Conservation (phyloP, 2,113 vertebrate species). For the Scomber colias region DNA sequence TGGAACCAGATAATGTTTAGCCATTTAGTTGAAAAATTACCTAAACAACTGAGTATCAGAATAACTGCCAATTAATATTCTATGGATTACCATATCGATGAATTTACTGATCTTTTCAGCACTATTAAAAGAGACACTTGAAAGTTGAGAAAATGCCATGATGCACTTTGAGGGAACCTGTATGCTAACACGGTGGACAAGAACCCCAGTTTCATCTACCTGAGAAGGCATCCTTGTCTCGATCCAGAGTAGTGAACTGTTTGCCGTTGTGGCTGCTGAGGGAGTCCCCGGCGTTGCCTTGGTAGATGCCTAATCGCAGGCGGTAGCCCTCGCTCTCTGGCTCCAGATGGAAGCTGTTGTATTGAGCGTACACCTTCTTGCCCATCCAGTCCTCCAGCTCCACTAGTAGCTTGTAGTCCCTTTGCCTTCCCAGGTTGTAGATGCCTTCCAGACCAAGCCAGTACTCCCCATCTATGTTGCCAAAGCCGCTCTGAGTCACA, state of each 20-base stretch:
- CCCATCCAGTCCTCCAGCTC: conserved; percentile 98
- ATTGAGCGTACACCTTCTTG: conserved; percentile 98
- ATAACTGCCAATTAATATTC: too few relatives aligned
- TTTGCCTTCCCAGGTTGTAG: conserved; percentile 93
- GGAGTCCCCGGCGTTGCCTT: conserved; percentile 97
- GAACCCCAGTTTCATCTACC: conserved; percentile 78
- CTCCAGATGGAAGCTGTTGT: conserved; percentile 96
- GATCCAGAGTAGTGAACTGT: conserved; percentile 97
- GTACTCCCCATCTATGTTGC: conserved; percentile 95
- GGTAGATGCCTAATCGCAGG: conserved; percentile 93
- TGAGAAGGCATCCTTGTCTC: conserved; percentile 94
- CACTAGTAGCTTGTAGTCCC: conserved; percentile 94
- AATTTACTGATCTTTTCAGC: too few relatives aligned
- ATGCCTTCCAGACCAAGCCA: conserved; percentile 97
- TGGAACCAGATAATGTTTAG: too few relatives aligned
- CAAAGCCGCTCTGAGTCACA: conserved; percentile 94
- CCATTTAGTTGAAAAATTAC: too few relatives aligned
- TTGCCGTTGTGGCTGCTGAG: conserved; percentile 96
- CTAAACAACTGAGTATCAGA: too few relatives aligned
- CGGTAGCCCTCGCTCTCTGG: conserved; percentile 93
- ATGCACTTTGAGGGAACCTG: not conserved
- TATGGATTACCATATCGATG: too few relatives aligned
- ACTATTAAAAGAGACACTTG: not conserved
- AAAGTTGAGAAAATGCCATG: not conserved
- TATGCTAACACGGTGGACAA: not conserved